Evolutionary conservation across 1,140 invertebrate genomes (phyloP), one percentile per base, ranked within the genome.

Genomic region (Neotoxoptera formosana): DNA sequence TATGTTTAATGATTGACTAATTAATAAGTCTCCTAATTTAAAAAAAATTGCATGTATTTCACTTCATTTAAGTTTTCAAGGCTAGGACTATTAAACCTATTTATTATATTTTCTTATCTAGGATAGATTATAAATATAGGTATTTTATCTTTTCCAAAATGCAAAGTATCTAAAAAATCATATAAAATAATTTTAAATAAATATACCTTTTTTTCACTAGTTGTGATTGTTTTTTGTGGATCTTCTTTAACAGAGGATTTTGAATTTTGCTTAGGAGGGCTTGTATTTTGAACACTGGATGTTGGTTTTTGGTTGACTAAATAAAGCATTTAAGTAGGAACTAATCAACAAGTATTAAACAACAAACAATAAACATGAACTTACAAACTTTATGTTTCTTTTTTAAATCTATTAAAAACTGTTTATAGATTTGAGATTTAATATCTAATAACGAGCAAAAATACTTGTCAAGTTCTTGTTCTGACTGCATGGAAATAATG

Each of bases 381-480:
- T 93, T 91, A 94, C 93, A 93, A 60, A 51, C 36, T 81, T 91
- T 94, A 81, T 93, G 83, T 91, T 48, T 93, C 25, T 67, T 93
- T 45, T 94, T 60, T 23, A 97, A 95, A 91, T 97, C 96, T 11
- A 95, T 94, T 83, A 97, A 96, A 95, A 97, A 97, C 87, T 96
- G 95, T 94, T 96, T 96, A 95, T 97, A 97, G 92, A 96, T 96
- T 30, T 96, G 95, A 95, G 97, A 96, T 48, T 96, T 96, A 93
- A 96, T 96, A 95, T 97, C 96, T 0, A 98, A 94, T 84, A 97
- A 95, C 76, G 96, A 97, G 94, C 96, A 96, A 94, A 97, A 96
- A 94, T 97, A 97, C 86, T 97, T 96, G 94, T 97, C 97, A 34
- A 97, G 96, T 94, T 97, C 97, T 92, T 95, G 95, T 94, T 96